These are phyloP conservation scores for Cydia strobilella DNA, from an alignment of 1,140 invertebrate genomes.

Conservation along the genomic window DNA sequence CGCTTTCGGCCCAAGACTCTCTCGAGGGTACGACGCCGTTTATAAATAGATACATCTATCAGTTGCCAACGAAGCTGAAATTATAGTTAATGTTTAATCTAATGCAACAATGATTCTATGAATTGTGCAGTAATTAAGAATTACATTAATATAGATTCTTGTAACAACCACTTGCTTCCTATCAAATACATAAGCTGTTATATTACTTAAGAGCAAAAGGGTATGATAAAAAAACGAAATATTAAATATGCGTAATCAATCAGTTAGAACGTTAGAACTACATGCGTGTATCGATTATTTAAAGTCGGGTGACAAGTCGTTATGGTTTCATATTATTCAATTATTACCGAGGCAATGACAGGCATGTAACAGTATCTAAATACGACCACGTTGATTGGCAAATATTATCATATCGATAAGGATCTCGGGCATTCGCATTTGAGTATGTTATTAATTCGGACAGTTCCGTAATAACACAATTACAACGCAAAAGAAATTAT, in stretches of 20 bases:
- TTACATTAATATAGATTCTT: constrained; percentile 20
- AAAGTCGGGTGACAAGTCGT: constrained; percentile 12
- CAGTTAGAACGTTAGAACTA: neutral
- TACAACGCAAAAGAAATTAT: constrained; percentile 71
- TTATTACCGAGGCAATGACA: constrained; percentile 30
- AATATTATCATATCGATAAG: constrained; percentile 65
- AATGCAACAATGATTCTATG: constrained; percentile 37
- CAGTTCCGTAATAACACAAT: constrained; percentile 58
- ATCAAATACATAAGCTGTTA: neutral
- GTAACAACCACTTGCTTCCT: neutral
- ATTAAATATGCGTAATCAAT: neutral
- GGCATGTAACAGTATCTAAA: constrained; percentile 19
- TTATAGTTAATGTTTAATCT: constrained; percentile 48
- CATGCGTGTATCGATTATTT: constrained; percentile 9
- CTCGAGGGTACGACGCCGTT: constrained; percentile 70
- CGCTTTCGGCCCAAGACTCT: constrained; percentile 76
- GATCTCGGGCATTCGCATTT: constrained; percentile 60
- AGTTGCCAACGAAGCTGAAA: constrained; percentile 63
- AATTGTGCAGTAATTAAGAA: constrained; percentile 39
- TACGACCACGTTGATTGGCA: constrained; percentile 35
- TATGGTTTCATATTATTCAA: constrained; percentile 30
- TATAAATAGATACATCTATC: constrained; percentile 75
- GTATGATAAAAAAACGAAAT: neutral
- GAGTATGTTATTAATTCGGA: constrained; percentile 59
- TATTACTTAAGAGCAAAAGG: neutral